Evolutionary conservation across 2,888 invertebrate species (phyloP), one percentile per base, ranked within the genome.

Genomic region (Odontocerum albicorne): DNA sequence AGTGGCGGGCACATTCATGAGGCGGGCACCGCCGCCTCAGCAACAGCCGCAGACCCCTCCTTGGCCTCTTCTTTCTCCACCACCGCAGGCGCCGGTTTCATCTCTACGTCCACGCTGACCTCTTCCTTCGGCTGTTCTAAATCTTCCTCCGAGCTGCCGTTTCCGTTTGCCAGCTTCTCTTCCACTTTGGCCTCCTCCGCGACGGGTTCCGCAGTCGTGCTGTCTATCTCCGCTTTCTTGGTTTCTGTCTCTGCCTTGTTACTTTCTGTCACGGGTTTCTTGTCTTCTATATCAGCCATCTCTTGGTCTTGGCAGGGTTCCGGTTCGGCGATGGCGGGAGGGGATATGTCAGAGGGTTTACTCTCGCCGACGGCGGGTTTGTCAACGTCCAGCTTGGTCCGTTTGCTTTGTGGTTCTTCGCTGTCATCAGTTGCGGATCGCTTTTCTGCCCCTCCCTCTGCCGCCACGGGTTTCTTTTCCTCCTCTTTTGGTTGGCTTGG

Each of bases 231-330:
- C n/a, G n/a, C n/a, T n/a, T n/a, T n/a, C n/a, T n/a, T n/a, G n/a
- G n/a, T n/a, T n/a, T n/a, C n/a, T n/a, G n/a, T n/a, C n/a, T n/a
- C n/a, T n/a, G n/a, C n/a, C n/a, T n/a, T n/a, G n/a, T n/a, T n/a
- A n/a, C n/a, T 19, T 43, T 70, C 7, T 35, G 65, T 70, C 57
- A 72, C 73, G 0, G 68, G 35, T 13, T 15, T 27, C 32, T 44
- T 44, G 12, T 20, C 42, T 21, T 42, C 42, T 6, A 65, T 63
- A 27, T 68, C 66, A 1, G 32, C 40, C 31, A 39, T 20, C 32
- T 31, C 32, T 39, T 59, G 38, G 31, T 10, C 38, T 6, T 32
- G 33, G 32, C 20, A 17, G 39, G 39, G 19, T 15, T 15, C 20
- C n/a, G 59, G 44, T 21, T 65, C 67, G 15, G 66, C 62, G 57